A percentile compares a stretch with the other conserved stretches of the same genome.
These are phyloP conservation scores for Lanistes nyassanus DNA, from an alignment of 1,140 invertebrate genomes.

Conservation along the genomic window DNA sequence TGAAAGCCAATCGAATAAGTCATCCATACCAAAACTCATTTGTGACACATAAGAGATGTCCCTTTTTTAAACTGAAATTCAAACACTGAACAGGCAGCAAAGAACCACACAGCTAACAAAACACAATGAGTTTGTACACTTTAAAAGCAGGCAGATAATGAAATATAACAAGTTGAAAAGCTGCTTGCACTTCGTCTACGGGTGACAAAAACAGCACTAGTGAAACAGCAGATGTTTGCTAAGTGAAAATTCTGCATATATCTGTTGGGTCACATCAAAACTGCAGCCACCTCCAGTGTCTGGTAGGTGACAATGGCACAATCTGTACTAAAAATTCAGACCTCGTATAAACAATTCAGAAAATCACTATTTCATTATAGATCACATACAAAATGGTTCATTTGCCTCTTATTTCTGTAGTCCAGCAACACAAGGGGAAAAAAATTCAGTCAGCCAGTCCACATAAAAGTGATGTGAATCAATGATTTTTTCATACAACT, in stretches of 20 bases:
- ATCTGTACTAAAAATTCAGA: conserved; percentile 7
- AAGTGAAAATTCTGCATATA: conserved; percentile 17
- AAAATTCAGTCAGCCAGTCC: conserved; percentile 2
- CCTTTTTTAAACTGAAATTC: too few species aligned
- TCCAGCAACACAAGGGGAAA: conserved; percentile 2
- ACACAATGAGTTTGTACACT: too few species aligned
- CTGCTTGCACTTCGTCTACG: too few species aligned
- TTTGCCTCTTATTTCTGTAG: conserved; percentile 1
- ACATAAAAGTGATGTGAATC: neutral
- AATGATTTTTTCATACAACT: conserved; percentile 17
- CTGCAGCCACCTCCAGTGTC: neutral
- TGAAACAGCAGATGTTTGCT: conserved; percentile 13
- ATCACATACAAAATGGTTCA: conserved; percentile 3
- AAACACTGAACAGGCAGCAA: too few species aligned
- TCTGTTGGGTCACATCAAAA: conserved; percentile 8
- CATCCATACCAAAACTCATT: too few species aligned
- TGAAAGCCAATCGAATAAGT: too few species aligned
- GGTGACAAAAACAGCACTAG: neutral
- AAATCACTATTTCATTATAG: neutral
- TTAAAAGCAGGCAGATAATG: too few species aligned
- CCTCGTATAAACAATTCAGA: neutral
- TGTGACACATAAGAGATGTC: too few species aligned
- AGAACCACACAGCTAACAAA: too few species aligned
- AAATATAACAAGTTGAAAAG: too few species aligned
- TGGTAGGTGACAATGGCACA: neutral